Percentiles rank a stretch among this genome's conserved stretches.
Evolutionary conservation across 2,797 vertebrate genomes (phyloP).

Genomic region (Halcyon leucocephala): DNA sequence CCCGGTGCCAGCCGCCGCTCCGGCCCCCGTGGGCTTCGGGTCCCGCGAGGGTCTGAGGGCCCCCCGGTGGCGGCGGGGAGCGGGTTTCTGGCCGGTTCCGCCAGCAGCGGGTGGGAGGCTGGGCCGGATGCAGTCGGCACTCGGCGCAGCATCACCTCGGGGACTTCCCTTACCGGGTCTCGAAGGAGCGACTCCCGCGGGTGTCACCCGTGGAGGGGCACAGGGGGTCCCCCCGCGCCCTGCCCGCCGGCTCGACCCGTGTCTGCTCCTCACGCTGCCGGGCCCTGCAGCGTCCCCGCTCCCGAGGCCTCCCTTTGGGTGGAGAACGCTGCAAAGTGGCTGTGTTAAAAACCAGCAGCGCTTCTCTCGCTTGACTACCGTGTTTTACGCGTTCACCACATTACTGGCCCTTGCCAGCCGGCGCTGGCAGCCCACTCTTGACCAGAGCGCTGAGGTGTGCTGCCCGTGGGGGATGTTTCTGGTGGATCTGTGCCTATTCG

Average conservation of each 20-base stretch:
- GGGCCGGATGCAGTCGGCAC: not conserved
- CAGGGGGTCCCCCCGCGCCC: not conserved
- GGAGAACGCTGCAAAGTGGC: not conserved
- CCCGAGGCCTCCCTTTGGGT: not conserved
- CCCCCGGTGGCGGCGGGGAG: not conserved
- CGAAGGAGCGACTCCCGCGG: not conserved
- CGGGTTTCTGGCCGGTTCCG: not conserved
- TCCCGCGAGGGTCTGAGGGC: not conserved
- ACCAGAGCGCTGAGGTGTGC: not conserved
- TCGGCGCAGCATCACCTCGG: not conserved
- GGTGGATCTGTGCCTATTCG: not conserved
- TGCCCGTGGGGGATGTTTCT: not conserved
- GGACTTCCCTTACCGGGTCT: not conserved
- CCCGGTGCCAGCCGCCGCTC: not conserved
- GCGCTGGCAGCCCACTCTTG: not conserved
- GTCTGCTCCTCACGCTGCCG: not conserved
- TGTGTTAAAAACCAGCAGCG: not conserved
- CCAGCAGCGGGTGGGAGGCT: not conserved
- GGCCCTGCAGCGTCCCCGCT: not conserved
- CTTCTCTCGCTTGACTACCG: not conserved
- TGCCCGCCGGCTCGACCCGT: too few species aligned
- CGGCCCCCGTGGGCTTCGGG: not conserved
- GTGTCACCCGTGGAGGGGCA: not conserved
- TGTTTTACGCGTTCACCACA: too few species aligned
- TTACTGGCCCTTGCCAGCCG: not conserved